Base-by-base conservation (phyloP, 2,888 invertebrate species). In the Idaea straminata region DNA sequence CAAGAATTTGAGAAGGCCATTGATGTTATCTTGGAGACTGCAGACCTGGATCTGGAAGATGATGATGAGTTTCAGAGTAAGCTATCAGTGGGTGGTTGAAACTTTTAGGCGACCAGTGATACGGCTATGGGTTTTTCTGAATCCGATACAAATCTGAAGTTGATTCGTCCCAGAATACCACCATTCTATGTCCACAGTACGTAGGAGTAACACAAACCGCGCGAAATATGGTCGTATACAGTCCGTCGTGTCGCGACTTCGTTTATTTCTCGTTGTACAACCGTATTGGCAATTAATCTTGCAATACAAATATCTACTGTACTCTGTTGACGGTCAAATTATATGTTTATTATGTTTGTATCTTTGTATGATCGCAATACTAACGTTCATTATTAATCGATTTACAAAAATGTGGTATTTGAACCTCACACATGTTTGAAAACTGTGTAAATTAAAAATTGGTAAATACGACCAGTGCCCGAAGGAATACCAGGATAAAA, bases 211-310 rank as follows among this genome's bases (percentile, higher is more conserved):
- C 87, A 86, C 86, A 84, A 83, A 85, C 83, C 80, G 84, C 82
- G 86, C 85, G 86, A 90, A 84, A 89, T 91, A 91, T 90, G 82
- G 84, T 87, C 76, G 84, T 77, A 84, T 87, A 87, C 89, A 88
- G 87, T 80, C 74, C 82, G 77, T 85, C 87, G 89, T 91, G 91
- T 91, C 82, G 83, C 82, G 75, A 67, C 79, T 82, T 82, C 78
- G 81, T 85, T 83, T 80, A 82, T 87, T 82, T 80, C 85, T 87
- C 80, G 81, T 87, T 84, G 77, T 80, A 79, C 74, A 78, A 70
- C 69, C 64, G 78, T 85, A 88, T 89, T 85, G 89, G 83, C 89
- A 85, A 91, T 91, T 88, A 87, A 90, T 91, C 88, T 91, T 87
- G 77, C 76, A 74, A 79, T 80, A 76, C 77, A 73, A 72, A 74